Percentiles rank a stretch among this genome's conserved stretches.
Conservation (phyloP, 1,140 invertebrate species). For the Neomicropteryx cornuta region DNA sequence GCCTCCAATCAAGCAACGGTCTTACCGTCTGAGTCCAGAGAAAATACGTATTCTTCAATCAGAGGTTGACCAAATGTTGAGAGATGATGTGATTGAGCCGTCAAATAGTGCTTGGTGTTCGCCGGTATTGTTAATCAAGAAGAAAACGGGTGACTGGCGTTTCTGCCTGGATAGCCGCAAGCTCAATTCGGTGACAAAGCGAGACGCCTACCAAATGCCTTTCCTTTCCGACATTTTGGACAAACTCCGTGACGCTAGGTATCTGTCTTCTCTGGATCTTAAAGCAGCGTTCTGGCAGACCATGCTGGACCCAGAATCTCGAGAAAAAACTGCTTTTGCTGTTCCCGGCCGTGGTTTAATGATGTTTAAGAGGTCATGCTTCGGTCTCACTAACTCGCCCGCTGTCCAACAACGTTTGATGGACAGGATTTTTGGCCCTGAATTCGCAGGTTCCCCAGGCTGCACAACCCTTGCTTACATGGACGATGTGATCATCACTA, state of each 20-base stretch:
- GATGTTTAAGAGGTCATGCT: conserved; percentile 13
- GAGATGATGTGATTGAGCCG: conserved; percentile 10
- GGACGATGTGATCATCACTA: conserved; percentile 37
- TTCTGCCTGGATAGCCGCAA: conserved; percentile 25
- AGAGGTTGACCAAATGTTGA: conserved; percentile 14
- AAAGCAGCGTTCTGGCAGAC: conserved; percentile 25
- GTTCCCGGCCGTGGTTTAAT: conserved; percentile 12
- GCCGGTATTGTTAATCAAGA: conserved; percentile 16
- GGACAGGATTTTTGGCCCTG: conserved; percentile 9
- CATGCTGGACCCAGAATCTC: conserved; percentile 13
- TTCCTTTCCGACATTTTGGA: conserved; percentile 20
- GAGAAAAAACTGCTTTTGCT: conserved; percentile 14
- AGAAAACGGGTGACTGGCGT: conserved; percentile 16
- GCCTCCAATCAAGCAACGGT: conserved; percentile 13
- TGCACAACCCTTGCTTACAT: conserved; percentile 27
- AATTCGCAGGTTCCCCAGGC: conserved; percentile 15
- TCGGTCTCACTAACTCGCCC: conserved; percentile 10
- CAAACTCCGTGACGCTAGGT: conserved; percentile 17
- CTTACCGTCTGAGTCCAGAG: conserved; percentile 13
- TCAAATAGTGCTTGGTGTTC: conserved; percentile 19
- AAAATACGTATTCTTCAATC: conserved; percentile 10
- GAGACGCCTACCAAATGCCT: conserved; percentile 22
- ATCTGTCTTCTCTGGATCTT: conserved; percentile 20
- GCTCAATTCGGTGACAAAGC: conserved; percentile 23
- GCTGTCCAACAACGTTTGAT: conserved; percentile 12